Evolutionary conservation across 1,140 invertebrate genomes (phyloP).

Genomic region (Drosophila azteca): DNA sequence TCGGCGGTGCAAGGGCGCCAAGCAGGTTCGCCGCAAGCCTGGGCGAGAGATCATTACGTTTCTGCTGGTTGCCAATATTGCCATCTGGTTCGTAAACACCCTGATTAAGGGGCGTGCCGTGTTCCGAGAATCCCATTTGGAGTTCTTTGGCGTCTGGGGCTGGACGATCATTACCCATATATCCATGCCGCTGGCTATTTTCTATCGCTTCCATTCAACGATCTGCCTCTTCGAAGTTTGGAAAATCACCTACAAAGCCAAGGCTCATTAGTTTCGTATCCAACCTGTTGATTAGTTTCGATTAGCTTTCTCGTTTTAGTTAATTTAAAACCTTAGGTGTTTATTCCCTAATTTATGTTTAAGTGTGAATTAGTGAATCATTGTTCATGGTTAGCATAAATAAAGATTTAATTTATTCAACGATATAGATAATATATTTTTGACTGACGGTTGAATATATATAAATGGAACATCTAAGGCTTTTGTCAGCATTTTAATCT

Average conservation of each 20-base stretch:
- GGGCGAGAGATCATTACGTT: constrained; percentile 93
- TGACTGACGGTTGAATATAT: too few relatives aligned
- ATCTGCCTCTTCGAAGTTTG: constrained; percentile 98
- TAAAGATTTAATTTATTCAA: constrained; percentile 41
- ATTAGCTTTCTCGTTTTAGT: constrained; percentile 14
- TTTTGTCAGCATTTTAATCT: too few relatives aligned
- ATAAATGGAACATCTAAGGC: too few relatives aligned
- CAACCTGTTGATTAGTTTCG: background rate
- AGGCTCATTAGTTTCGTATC: constrained; percentile 62
- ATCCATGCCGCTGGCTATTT: constrained; percentile 93
- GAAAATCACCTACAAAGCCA: constrained; percentile 94
- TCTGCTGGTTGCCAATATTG: constrained; percentile 92
- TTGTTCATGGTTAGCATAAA: constrained; percentile 11
- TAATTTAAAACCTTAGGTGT: constrained; percentile 12
- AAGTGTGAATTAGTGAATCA: constrained; percentile 12
- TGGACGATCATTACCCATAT: constrained; percentile 95
- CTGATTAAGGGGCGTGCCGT: constrained; percentile 92
- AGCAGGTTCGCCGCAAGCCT: constrained; percentile 88
- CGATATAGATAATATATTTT: background rate
- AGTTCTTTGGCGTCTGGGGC: constrained; percentile 92
- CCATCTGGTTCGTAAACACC: constrained; percentile 94
- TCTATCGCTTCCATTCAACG: constrained; percentile 96
- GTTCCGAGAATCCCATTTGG: constrained; percentile 90
- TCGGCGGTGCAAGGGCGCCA: constrained; percentile 86
- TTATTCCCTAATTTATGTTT: constrained; percentile 25